phyloP scores from a whole-genome alignment of 2,888 invertebrate species.

The Diploptera punctata region DNA sequence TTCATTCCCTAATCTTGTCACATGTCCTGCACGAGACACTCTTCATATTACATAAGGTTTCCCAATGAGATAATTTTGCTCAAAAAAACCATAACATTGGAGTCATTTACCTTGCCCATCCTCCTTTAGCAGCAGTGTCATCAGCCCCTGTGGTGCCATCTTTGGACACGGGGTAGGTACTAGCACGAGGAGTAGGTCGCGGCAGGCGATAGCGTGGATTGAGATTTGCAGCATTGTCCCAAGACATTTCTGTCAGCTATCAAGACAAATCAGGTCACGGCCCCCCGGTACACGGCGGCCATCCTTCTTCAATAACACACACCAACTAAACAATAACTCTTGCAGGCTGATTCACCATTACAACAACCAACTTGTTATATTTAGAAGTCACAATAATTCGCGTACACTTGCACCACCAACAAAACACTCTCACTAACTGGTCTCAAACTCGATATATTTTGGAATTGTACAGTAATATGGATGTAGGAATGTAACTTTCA shows the following conservation, averaged over 20 bases:
- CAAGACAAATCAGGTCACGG: slow-evolving; percentile 13
- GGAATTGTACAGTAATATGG: too few relatives aligned
- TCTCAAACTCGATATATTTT: too few relatives aligned
- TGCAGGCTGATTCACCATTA: not conserved
- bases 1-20: too few relatives aligned
- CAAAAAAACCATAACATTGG: too few relatives aligned
- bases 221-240: not conserved
- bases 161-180: slow-evolving; percentile 15
- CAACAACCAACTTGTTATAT: not conserved
- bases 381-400: not conserved
- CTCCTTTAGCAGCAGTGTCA: not conserved
- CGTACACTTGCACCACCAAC: too few relatives aligned
- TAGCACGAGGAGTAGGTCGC: slow-evolving; percentile 10
- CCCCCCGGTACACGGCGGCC: not conserved
- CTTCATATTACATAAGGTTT: too few relatives aligned
- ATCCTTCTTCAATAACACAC: not conserved
- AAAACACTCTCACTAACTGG: too few relatives aligned
- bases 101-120: slow-evolving; percentile 8
- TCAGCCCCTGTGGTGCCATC: slow-evolving; percentile 5
- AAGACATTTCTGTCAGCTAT: slow-evolving; percentile 25
- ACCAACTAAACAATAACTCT: not conserved
- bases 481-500: not conserved
- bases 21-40: too few relatives aligned
- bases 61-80: too few relatives aligned
- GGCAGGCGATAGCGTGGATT: slow-evolving; percentile 12